phyloP scores from a whole-genome alignment of 2,797 vertebrate species.

The Thripadectes ignobilis region DNA sequence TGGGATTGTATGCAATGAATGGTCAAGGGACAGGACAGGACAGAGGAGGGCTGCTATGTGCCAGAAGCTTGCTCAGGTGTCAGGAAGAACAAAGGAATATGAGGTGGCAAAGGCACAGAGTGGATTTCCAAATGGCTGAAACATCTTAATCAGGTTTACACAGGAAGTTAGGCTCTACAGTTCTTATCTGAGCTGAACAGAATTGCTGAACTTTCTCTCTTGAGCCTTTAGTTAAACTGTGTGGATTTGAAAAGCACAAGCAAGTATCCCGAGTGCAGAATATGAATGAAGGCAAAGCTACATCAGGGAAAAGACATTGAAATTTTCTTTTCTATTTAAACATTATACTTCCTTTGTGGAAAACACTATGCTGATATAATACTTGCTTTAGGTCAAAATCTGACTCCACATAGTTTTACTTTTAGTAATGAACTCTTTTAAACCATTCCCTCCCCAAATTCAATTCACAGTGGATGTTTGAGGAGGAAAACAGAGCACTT shows the following conservation, averaged over 20 bases:
- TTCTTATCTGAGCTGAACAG: slow-evolving; percentile 22
- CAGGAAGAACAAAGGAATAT: neutral
- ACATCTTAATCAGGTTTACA: slow-evolving; percentile 22
- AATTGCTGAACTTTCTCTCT: neutral
- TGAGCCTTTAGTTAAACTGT: slow-evolving; percentile 8
- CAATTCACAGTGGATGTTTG: neutral
- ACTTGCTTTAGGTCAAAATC: neutral
- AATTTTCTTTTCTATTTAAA: neutral
- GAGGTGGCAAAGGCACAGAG: neutral
- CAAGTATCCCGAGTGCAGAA: neutral
- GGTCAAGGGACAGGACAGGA: neutral
- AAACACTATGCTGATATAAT: neutral
- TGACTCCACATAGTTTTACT: neutral
- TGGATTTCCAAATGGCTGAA: neutral
- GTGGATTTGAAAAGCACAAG: neutral
- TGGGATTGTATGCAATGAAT: neutral
- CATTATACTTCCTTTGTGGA: neutral
- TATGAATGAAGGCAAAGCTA: slow-evolving; percentile 3
- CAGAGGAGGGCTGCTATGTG: neutral
- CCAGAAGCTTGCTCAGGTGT: neutral
- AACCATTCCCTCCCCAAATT: neutral
- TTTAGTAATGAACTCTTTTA: neutral
- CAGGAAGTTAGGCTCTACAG: neutral
- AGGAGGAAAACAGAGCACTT: neutral
- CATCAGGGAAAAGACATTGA: neutral